Evolutionary conservation across 1,140 invertebrate genomes (phyloP), one percentile per base, ranked within the genome.

Genomic region (Apocrypta bakeri): DNA sequence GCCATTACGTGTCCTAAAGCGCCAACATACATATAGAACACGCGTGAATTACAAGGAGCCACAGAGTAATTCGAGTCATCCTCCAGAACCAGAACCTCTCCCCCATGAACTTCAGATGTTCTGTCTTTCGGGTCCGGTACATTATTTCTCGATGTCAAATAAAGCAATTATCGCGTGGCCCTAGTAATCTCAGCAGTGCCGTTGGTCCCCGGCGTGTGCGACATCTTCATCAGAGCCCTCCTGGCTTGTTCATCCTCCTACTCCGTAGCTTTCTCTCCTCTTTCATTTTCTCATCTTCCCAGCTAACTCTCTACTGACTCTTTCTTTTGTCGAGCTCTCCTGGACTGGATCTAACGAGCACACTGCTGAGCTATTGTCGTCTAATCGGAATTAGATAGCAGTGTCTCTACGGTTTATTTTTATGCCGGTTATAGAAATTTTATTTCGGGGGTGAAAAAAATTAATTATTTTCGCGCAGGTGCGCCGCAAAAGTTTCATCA

Each of bases 131-230:
- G 79, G 84, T 64, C 85, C 84, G 85, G 88, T 90, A 89, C 88
- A 92, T 92, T 92, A 92, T 91, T 92, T 91, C 91, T 90, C 89
- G 88, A 90, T 91, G 91, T 92, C 91, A 92, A 92, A 92, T 92
- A 92, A 92, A 92, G 91, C 91, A 92, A 92, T 92, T 92, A 92
- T 91, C 91, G 91, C 91, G 89, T 91, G 87, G 88, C 87, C 86
- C 85, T 87, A 88, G 90, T 92, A 92, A 91, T 92, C 91, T 91
- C 88, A 86, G 83, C 86, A 6, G 29, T 25, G 56, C 31, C 17
- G 24, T 25, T 29, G 73, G 79, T 92, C 91, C 91, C 91, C 86
- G 89, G 89, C 89, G 91, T 90, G 89, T 90, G 90, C 90, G 91
- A 92, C 90, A 92, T 92, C 91, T 92, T 92, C 91, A 92, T 92